Base-by-base conservation (phyloP, 92 coral and sea anemone species). In the Siderastrea siderea region DNA sequence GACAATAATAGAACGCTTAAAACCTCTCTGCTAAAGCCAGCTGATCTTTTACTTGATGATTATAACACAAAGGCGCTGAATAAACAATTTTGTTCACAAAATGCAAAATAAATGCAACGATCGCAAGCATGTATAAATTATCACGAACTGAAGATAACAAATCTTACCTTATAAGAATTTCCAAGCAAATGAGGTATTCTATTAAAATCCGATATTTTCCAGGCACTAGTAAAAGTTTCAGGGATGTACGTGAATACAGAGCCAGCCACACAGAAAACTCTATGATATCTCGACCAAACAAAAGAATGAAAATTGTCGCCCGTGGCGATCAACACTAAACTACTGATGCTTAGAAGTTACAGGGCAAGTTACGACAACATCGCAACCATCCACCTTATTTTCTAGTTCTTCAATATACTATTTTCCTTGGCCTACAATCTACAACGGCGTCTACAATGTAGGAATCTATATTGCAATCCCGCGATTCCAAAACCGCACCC, bases 401-500 rank as follows among this genome's bases (percentile, higher is more conserved):
- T 26, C 12, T 4, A 11, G 61, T 2, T 55, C 61, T 55, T 19
- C 12, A 3, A 19, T 7, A 44, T 68, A 44, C 45, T 15, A 7
- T 50, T 44, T 68, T 68, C 11, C 51, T 11, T 45, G 15, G 46
- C 47, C 1, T 9, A 38, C 15, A 44, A 9, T 63, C 58, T 6
- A 65, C 63, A 49, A 11, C 38, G 61, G 47, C n/a, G 19, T 79
- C 72, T 4, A 17, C 69, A 65, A 66, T 13, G 55, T 12, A 47
- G 6, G 14, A 47, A 61, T 14, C 43, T 62, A 79, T 64, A 10
- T 38, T 15, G 58, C 26, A 79, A 14, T 45, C 10, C 11, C 7
- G 38, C 13, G 59, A 17, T 26, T 26, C 72, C 47, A 45, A 79
- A 79, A 4, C 61, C 38, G 68, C 83, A 62, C 81, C 38, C 81